These are phyloP conservation scores for Drosophila rufa DNA, from an alignment of 1,140 invertebrate genomes.

Conservation along the genomic window DNA sequence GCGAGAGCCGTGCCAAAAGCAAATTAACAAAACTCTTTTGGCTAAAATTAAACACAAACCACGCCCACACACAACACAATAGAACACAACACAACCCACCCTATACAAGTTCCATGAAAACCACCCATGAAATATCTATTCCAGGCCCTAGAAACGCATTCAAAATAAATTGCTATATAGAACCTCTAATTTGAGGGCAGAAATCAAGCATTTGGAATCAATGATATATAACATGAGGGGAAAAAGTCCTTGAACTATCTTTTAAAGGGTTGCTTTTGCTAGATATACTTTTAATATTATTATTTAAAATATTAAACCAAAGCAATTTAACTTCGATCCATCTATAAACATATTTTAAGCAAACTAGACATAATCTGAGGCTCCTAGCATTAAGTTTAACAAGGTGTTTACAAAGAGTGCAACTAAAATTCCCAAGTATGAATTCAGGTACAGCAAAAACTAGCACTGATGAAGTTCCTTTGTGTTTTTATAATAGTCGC, in stretches of 20 bases:
- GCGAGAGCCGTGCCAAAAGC: conserved; percentile 17
- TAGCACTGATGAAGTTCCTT: too few relatives aligned
- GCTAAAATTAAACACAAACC: conserved; percentile 35
- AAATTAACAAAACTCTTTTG: conserved; percentile 40
- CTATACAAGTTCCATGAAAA: neutral
- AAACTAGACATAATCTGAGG: too few relatives aligned
- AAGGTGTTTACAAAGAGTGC: too few relatives aligned
- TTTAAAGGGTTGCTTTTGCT: neutral
- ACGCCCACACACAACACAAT: conserved; percentile 9
- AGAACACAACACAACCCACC: neutral
- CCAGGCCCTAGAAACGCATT: neutral
- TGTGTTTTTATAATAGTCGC: too few relatives aligned
- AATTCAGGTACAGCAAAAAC: too few relatives aligned
- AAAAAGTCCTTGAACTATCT: neutral
- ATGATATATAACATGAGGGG: neutral
- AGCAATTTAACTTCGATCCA: neutral
- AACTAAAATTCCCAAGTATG: too few relatives aligned
- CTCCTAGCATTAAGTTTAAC: too few relatives aligned
- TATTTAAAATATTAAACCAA: neutral
- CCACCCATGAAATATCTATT: neutral
- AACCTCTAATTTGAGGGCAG: neutral
- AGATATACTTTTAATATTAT: neutral
- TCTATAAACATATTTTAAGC: too few relatives aligned
- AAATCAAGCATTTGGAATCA: neutral
- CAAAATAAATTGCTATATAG: neutral